phyloP scores from a whole-genome alignment of 1,140 invertebrate species.

The Euura lappo region DNA sequence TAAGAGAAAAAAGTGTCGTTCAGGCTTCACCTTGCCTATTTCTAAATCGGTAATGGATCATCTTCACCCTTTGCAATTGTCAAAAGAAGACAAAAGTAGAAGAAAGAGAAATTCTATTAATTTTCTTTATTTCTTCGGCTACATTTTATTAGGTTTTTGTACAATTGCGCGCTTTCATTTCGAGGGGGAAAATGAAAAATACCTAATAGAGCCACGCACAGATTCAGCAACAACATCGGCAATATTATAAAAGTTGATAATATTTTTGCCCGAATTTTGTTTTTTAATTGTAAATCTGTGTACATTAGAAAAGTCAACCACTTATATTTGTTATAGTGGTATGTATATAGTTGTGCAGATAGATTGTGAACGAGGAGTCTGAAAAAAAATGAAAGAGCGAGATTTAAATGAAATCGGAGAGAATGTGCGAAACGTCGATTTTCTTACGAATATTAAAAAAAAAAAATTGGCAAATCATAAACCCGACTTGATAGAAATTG shows the following conservation, averaged over 20 bases:
- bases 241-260: neutral
- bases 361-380: neutral
- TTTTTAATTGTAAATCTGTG: neutral
- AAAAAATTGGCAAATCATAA: too few relatives aligned
- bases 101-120: neutral
- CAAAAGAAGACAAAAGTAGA: neutral
- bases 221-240: neutral
- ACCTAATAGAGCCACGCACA: neutral
- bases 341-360: neutral
- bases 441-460: too few relatives aligned
- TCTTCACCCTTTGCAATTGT: constrained; percentile 1
- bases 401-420: neutral
- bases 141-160: too few relatives aligned
- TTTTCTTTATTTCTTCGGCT: too few relatives aligned
- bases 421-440: neutral
- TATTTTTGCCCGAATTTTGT: neutral
- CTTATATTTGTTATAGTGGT: neutral
- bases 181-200: too few relatives aligned
- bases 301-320: neutral
- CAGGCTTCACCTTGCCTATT: neutral
- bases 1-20: neutral
- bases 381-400: too few relatives aligned
- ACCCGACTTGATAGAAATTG: neutral
- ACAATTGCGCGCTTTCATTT: too few relatives aligned
- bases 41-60: neutral